A percentile compares a stretch with the other conserved stretches of the same genome.
These are phyloP conservation scores for Altica lythri DNA, from an alignment of 2,888 invertebrate species.

Conservation along the genomic window DNA sequence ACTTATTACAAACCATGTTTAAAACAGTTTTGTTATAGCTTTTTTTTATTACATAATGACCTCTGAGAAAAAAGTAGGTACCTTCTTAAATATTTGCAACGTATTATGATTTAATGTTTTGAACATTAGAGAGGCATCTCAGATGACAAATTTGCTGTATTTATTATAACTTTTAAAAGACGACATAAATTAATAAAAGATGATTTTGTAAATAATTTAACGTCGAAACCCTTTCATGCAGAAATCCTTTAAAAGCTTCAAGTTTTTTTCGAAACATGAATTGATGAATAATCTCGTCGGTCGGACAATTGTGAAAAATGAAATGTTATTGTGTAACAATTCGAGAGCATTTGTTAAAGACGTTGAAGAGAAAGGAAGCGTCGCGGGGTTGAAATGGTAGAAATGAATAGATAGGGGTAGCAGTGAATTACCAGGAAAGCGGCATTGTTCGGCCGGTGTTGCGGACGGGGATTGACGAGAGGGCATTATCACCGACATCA, in stretches of 20 bases:
- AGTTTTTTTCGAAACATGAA: constrained; percentile 35
- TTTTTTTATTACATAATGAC: too few species aligned
- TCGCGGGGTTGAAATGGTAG: constrained; percentile 40
- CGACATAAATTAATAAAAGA: constrained; percentile 17
- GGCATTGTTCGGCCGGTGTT: constrained; percentile 63
- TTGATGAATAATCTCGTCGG: constrained; percentile 39
- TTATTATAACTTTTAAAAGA: constrained; percentile 23
- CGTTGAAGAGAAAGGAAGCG: constrained; percentile 45
- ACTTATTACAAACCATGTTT: too few species aligned
- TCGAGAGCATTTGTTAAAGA: constrained; percentile 53
- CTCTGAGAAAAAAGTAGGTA: too few species aligned
- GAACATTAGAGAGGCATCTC: constrained; percentile 13
- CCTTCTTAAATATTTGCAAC: too few species aligned
- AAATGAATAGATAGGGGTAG: constrained; percentile 57
- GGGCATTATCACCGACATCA: constrained; percentile 61
- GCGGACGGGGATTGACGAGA: constrained; percentile 61
- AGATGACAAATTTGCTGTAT: constrained; percentile 20
- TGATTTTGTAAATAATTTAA: constrained; percentile 3
- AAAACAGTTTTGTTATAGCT: too few species aligned
- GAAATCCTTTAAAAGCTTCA: constrained; percentile 24
- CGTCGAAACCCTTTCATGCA: constrained; percentile 25
- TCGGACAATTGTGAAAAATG: constrained; percentile 47
- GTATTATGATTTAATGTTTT: constrained; percentile 3
- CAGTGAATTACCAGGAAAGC: constrained; percentile 56
- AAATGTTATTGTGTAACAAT: constrained; percentile 52